A percentile compares a stretch with the other conserved stretches of the same genome.
Conservation (phyloP, 2,888 invertebrate genomes). For the Luffia ferchaultella region DNA sequence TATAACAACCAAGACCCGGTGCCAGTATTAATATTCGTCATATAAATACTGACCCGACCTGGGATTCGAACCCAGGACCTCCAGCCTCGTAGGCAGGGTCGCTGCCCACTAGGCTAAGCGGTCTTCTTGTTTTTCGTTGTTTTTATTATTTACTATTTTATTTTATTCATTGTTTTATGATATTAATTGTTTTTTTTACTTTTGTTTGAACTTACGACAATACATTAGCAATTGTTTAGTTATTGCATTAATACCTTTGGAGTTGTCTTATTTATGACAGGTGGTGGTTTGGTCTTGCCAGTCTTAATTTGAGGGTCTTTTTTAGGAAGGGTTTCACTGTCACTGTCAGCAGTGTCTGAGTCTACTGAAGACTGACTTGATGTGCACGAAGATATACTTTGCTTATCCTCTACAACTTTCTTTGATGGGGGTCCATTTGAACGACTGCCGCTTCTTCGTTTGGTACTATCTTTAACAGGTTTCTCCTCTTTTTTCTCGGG, state of each 20-base stretch:
- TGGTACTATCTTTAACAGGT: slow-evolving; percentile 18
- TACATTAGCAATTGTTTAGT: too few species aligned
- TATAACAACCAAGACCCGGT: too few species aligned
- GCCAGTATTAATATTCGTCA: too few species aligned
- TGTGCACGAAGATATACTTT: slow-evolving; percentile 50
- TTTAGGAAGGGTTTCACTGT: slow-evolving; percentile 41
- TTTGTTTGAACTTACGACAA: too few species aligned
- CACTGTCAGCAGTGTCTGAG: slow-evolving; percentile 51
- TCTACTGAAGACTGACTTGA: slow-evolving; percentile 56
- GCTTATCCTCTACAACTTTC: slow-evolving; percentile 36
- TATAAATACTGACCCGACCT: too few species aligned
- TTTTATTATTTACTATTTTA: too few species aligned
- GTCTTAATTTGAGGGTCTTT: slow-evolving; percentile 35
- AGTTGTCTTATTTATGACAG: slow-evolving; percentile 25
- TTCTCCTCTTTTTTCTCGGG: slow-evolving; percentile 36
- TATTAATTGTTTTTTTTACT: too few species aligned
- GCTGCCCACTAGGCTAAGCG: too few species aligned
- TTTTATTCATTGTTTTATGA: too few species aligned
- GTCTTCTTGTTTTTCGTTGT: too few species aligned
- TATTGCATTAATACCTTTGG: slow-evolving; percentile 14
- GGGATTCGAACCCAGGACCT: too few species aligned
- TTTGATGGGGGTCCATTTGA: slow-evolving; percentile 49
- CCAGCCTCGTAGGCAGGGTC: too few species aligned
- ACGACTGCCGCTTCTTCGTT: slow-evolving; percentile 35
- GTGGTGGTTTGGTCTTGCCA: slow-evolving; percentile 42